Evolutionary conservation across 2,113 vertebrate genomes (phyloP).

Genomic region (Tapirus terrestris): DNA sequence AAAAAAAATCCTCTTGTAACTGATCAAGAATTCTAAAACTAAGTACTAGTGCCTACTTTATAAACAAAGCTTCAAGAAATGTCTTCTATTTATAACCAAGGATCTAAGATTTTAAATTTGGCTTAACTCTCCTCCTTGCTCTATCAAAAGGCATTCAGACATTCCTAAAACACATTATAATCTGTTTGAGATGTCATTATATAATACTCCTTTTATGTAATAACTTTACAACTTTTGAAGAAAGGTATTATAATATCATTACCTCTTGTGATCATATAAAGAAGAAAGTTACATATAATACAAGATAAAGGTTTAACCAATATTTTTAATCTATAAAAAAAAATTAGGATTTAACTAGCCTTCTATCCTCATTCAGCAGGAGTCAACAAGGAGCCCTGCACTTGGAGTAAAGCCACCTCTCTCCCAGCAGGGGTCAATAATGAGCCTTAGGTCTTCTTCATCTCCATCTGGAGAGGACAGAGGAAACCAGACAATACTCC

Average conservation of each 20-base stretch:
- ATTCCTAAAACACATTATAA: conserved; percentile 51
- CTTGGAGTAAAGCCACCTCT: neutral
- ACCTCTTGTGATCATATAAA: neutral
- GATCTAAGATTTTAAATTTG: conserved; percentile 74
- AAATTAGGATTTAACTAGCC: neutral
- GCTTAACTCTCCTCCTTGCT: conserved; percentile 56
- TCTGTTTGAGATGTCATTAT: neutral
- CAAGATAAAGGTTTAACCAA: conserved; percentile 2
- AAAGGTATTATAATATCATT: neutral
- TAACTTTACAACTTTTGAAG: neutral
- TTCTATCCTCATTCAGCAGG: neutral
- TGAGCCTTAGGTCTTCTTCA: neutral
- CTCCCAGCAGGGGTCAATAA: neutral
- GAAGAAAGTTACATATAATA: neutral
- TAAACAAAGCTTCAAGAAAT: conserved; percentile 79
- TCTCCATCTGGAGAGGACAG: neutral
- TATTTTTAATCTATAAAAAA: conserved; percentile 3
- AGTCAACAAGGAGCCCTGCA: neutral
- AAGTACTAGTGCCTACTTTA: conserved; percentile 74
- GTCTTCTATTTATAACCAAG: conserved; percentile 58
- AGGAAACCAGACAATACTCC: neutral
- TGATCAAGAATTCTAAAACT: conserved; percentile 71
- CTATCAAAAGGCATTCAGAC: conserved; percentile 68
- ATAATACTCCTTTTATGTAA: neutral
- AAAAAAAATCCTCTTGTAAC: conserved; percentile 55